phyloP scores from a whole-genome alignment of 2,113 vertebrate genomes.

The Megatriorchis doriae region DNA sequence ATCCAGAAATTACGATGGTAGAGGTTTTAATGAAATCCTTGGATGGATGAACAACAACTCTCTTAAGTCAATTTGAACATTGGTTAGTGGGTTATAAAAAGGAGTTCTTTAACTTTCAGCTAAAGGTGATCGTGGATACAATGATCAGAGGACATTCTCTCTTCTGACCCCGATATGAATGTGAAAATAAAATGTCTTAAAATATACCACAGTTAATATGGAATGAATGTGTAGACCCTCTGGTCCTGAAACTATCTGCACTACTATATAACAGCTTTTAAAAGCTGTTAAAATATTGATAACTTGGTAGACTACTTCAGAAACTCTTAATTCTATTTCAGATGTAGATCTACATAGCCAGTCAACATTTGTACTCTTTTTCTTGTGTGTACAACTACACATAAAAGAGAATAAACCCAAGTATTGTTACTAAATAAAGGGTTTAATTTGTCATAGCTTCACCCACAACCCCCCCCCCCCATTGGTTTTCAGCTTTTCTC shows the following conservation, averaged over 20 bases:
- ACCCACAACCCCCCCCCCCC: not conserved
- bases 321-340: not conserved
- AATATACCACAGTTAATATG: not conserved
- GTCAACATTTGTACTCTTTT: not conserved
- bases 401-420: not conserved
- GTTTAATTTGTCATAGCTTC: not conserved
- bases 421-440: not conserved
- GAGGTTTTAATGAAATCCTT: not conserved
- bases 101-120: not conserved
- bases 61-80: not conserved
- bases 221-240: not conserved
- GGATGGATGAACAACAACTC: not conserved
- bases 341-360: not conserved
- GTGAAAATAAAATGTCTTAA: conserved; percentile 16
- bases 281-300: conserved; percentile 44
- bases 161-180: not conserved
- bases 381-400: not conserved
- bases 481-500: not conserved
- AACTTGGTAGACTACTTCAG: not conserved
- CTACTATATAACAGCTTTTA: conserved; percentile 24
- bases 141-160: not conserved
- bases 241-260: not conserved
- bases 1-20: not conserved
- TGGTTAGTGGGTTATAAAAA: not conserved
- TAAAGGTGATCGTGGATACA: not conserved